Evolutionary conservation across 1,140 invertebrate species (phyloP).

Genomic region (Thrips palmi): DNA sequence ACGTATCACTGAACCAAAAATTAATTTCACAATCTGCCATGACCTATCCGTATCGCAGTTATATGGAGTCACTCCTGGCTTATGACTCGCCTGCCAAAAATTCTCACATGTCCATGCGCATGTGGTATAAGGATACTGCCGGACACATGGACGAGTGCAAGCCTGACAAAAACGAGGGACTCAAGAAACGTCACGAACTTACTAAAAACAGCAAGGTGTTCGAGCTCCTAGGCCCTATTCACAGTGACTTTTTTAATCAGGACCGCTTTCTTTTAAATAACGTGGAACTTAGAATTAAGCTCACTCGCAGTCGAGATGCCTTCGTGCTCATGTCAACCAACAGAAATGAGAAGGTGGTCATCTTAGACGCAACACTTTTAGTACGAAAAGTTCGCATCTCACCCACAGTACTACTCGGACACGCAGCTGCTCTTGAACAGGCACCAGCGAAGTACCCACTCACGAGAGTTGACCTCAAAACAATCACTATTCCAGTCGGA

Average conservation of each 20-base stretch:
- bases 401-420: conserved; percentile 19
- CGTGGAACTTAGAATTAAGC: conserved; percentile 21
- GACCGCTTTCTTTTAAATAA: conserved; percentile 23
- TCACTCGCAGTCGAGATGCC: conserved; percentile 19
- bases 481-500: conserved; percentile 19
- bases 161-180: neutral
- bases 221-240: conserved; percentile 3
- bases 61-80: conserved; percentile 11
- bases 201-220: neutral
- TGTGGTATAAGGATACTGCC: conserved; percentile 6
- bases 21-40: conserved; percentile 9
- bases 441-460: conserved; percentile 24
- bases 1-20: conserved; percentile 13
- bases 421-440: conserved; percentile 20
- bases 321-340: conserved; percentile 20
- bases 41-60: conserved; percentile 7
- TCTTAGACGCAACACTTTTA: conserved; percentile 19
- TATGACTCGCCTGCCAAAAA: conserved; percentile 8
- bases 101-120: conserved; percentile 2
- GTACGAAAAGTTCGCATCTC: conserved; percentile 20
- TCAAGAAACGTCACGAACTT: neutral
- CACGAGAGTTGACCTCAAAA: conserved; percentile 21
- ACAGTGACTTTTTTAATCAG: conserved; percentile 19
- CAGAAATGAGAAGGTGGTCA: conserved; percentile 12
- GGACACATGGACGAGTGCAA: conserved; percentile 1